Evolutionary conservation across 2,888 invertebrate genomes (phyloP), one percentile per base, ranked within the genome.

Genomic region (Agriopis leucophaearia): DNA sequence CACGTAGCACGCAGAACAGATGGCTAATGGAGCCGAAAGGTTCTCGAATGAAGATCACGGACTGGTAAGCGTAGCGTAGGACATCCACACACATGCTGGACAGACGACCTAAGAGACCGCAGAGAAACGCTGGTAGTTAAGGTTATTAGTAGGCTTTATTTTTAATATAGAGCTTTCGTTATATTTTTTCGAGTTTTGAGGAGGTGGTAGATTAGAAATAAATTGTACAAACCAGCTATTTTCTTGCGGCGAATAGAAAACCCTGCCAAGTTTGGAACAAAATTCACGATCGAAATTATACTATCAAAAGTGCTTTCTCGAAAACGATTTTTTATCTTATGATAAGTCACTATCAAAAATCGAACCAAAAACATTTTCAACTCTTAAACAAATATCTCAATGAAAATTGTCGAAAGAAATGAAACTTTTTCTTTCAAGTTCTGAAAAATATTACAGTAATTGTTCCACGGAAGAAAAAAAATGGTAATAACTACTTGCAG

Each of bases 211-310:
- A 44, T 13, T 12, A 47, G 15, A 15, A 9, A 16, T 47, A 40
- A 68, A 74, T 35, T 27, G 18, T 61, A 74, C 79, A 16, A 63
- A 88, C 87, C 81, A 58, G 72, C 74, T 45, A 84, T 75, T 72
- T 79, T 84, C 8, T 84, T 80, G 64, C 76, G 76, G 8, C 74
- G 71, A 38, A 84, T 74, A 36, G 88, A 83, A 76, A 89, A 89
- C 13, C 89, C 89, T 16, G 66, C 81, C 2, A 82, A 40, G 57
- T 67, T 81, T 0, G 91, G 90, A 5, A 82, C 74, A 15, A 86
- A 35, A 70, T 88, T 85, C 0, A 89, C 82, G 6, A 90, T 69
- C 84, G 84, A 82, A 35, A 91, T 58, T 8, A 90, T 44, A 70
- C 81, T 85, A 12, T 88, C 84, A 6, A 86, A 72, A 48, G 79